Conservation (phyloP, 2,113 vertebrate genomes). For the Ancistrus triradiatus region DNA sequence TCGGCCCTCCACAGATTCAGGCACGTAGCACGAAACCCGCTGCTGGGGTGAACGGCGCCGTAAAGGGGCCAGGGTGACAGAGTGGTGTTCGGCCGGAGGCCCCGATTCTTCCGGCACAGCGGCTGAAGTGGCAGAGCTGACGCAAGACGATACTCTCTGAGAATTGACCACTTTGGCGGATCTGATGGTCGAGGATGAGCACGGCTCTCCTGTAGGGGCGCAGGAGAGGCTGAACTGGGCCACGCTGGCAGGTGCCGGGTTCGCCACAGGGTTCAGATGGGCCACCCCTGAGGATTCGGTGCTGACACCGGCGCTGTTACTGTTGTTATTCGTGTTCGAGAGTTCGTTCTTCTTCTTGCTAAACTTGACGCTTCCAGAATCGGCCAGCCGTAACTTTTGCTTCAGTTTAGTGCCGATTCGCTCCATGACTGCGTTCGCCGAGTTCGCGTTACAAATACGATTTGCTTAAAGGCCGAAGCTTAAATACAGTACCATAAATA, state of each 20-base stretch:
- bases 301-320: slow-evolving; percentile 57
- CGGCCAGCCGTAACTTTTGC: slow-evolving; percentile 78
- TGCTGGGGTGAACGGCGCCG: slow-evolving; percentile 65
- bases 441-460: too few species aligned
- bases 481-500: slow-evolving; percentile 53
- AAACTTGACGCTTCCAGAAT: slow-evolving; percentile 81
- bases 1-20: slow-evolving; percentile 56
- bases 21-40: slow-evolving; percentile 64
- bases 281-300: slow-evolving; percentile 35
- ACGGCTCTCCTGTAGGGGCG: slow-evolving; percentile 54
- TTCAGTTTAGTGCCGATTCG: slow-evolving; percentile 76
- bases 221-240: slow-evolving; percentile 58
- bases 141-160: slow-evolving; percentile 35
- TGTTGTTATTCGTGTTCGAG: slow-evolving; percentile 66
- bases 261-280: slow-evolving; percentile 43
- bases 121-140: slow-evolving; percentile 27
- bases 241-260: slow-evolving; percentile 55
- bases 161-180: slow-evolving; percentile 53
- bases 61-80: slow-evolving; percentile 59
- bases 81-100: slow-evolving; percentile 46
- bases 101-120: slow-evolving; percentile 41
- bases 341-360: slow-evolving; percentile 78
- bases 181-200: slow-evolving; percentile 53
- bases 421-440: slow-evolving; percentile 60
- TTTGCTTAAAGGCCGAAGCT: slow-evolving; percentile 28